Base-by-base conservation (phyloP, 2,797 vertebrate genomes). In the Kryptolebias ocellatus region DNA sequence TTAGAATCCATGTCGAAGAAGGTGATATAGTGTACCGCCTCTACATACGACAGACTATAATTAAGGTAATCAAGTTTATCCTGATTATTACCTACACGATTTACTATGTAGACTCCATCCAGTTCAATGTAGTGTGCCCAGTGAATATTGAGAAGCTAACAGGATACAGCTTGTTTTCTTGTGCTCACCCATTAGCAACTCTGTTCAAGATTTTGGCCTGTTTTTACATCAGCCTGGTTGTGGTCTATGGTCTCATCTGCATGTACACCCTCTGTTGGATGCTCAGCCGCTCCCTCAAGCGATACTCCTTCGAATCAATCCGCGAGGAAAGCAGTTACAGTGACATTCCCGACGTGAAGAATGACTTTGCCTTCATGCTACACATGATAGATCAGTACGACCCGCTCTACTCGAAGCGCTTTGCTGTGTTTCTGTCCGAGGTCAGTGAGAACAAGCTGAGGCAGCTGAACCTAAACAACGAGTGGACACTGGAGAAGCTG, bases 221-320 rank as follows among this genome's bases (percentile, higher is more conserved):
- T 76, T 99, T 99, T 91, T 99, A 99, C 90, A 98, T 99, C 86
- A 97, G 95, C 56, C 76, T 99, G 79, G 98, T 99, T 79, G 93
- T 94, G 46, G 95, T 96, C 76, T 99, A 99, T 0, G 97, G 97
- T 37, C 87, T 99, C 34, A 96, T 99, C 83, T 99, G 97, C 90
- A 95, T 99, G 95, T 99, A 99, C 90, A 98, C 97, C 0, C 94
- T 99, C 1, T 97, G 95, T 90, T 99, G 98, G 98, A 99, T 99
- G 96, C 80, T 99, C 72, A 94, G 95, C 34, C 94, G 96, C 59
- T 98, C 97, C 0, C 96, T 99, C 24, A 99, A 98, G 75, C 95
- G 95, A 57, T 99, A 99, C 76, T 99, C 97, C 0, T 99, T 99
- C 0, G 98, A 99, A 91, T 97, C 97, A 0, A 98, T 98, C 81